Base-by-base conservation (phyloP, 64 coral and sea anemone species). In the Stichodactyla helianthus region DNA sequence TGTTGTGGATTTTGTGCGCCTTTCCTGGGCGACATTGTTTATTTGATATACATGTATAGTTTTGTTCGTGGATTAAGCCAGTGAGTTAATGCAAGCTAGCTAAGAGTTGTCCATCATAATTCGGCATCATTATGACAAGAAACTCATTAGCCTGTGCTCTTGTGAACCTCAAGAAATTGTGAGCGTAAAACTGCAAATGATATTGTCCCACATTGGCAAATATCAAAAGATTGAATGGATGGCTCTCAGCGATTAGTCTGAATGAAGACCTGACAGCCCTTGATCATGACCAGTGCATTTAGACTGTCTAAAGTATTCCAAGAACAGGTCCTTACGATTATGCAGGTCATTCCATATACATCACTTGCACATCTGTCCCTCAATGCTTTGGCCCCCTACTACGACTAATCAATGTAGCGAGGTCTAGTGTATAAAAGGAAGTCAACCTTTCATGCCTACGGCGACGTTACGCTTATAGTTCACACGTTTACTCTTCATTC, bases 331-430 rank as follows among this genome's bases (percentile, higher is more conserved):
- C 35, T 81, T 81, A 52, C 50, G 51, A 5, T 81, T 7, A 54
- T 54, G 20, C 35, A 81, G 78, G 78, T 85, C 71, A 85, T 79
- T 78, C 51, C 61, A 31, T 74, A 74, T 68, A 90, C 79, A 87
- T 87, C 79, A 92, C 26, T 52, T 67, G 58, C 60, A 83, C 90
- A 92, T 92, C 90, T 92, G 90, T 87, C n/a, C 85, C 65, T 92
- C 80, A 53, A 83, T 58, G 85, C 50, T 51, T 59, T 55, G 77
- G 79, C 90, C 90, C 85, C 90, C 90, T 92, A 85, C 90, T 87
- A 87, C 8, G 85, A 82, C 53, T 57, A 84, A 86, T 92, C 90
- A 87, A 87, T 92, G 90, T 79, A 83, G 77, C 55, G 51, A 31
- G 63, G 84, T 44, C 77, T 71, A 65, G 86, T 83, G 59, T 59